Percentiles rank a stretch among this genome's conserved stretches.
Evolutionary conservation across 2,888 invertebrate species (phyloP).

Genomic region (Chymomyza caudatula): DNA sequence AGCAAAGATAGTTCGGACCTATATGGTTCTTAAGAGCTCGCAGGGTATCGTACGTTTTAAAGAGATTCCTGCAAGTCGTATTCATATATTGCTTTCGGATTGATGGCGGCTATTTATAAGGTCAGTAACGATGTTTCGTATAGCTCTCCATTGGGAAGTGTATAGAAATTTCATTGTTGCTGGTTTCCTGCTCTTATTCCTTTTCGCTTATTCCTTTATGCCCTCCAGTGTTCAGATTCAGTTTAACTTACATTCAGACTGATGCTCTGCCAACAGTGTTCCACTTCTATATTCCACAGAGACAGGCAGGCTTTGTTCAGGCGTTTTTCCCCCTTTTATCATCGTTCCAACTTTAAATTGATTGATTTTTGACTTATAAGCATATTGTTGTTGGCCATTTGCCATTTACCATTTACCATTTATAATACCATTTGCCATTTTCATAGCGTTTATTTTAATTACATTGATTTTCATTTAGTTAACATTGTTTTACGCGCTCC

Average conservation of each 20-base stretch:
- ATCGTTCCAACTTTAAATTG: not conserved
- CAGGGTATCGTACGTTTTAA: no score
- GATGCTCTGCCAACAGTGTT: conserved; percentile 40
- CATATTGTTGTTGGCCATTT: not conserved
- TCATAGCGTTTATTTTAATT: conserved; percentile 63
- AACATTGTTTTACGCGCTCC: conserved; percentile 30
- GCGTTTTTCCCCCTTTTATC: not conserved
- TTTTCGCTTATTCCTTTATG: conserved; percentile 9
- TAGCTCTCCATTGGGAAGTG: no score
- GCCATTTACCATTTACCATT: not conserved
- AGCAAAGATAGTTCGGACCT: no score
- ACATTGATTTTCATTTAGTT: conserved; percentile 60
- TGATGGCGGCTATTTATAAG: no score
- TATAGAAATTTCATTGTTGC: not conserved
- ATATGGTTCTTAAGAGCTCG: no score
- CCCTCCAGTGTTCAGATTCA: conserved; percentile 22
- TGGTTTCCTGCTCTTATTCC: not conserved
- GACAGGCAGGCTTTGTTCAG: not conserved
- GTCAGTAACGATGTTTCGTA: no score
- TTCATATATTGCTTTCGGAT: no score
- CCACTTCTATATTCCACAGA: not conserved
- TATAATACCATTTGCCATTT: not conserved
- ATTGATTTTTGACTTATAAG: not conserved
- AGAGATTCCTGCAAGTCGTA: no score
- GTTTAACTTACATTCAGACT: not conserved